Evolutionary conservation across 2,113 vertebrate genomes (phyloP), one percentile per base, ranked within the genome.

Genomic region (Vicugna pacos): DNA sequence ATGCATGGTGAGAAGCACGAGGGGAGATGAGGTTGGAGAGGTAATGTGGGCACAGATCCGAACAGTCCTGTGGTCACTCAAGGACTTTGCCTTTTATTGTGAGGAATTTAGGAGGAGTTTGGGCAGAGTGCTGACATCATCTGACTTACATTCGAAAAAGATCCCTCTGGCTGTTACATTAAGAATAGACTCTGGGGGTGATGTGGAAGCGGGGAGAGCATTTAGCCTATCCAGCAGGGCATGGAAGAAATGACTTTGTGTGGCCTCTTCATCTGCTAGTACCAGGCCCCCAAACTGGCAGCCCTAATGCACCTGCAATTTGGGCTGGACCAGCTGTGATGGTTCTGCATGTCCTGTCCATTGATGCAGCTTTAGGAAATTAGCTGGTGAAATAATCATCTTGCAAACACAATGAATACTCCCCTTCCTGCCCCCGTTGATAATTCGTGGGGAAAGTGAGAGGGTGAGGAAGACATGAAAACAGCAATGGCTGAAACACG

Each of bases 51-150:
- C 60, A 19, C 16, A 13, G 35, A 48, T 46, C 38, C 5, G 0
- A 54, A 54, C 46, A 60, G 17, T 26, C 9, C 13, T 56, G n/a
- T 86, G 88, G 46, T 56, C 64, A 5, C 35, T 65, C 54, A 46
- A 69, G 4, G 72, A 46, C 64, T 79, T 85, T 70, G 54, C 42
- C 62, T 85, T 75, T 85, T 91, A 79, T 35, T 72, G 65, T 22
- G 38, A 72, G 35, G 48, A 64, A 81, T 81, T 35, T 64, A 84
- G 64, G 35, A n/a, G 28, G 70, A 19, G 10, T 50, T 12, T 77
- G 54, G 73, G 17, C 48, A 38, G 67, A 65, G 77, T 10, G 6
- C 26, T 10, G 10, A 12, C 1, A 0, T 60, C 12, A 32, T 70
- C 28, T 6, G 24, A 64, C 4, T 16, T 77, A 22, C 0, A 16